Evolutionary conservation across 2,888 invertebrate genomes (phyloP).

Genomic region (Pardosa pseudoannulata): DNA sequence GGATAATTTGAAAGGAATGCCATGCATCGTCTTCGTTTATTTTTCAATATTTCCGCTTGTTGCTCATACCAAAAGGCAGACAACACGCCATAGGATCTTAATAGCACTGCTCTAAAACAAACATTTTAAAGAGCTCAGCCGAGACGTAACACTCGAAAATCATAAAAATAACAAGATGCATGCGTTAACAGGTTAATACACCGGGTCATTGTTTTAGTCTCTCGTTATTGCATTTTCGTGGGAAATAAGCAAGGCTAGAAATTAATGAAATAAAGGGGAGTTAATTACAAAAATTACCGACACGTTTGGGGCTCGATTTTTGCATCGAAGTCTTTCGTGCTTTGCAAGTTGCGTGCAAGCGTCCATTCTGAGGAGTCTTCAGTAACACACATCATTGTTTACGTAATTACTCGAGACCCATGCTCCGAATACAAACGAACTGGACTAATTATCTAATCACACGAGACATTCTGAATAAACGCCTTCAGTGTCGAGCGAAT

Average conservation of each 20-base stretch:
- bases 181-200: not conserved
- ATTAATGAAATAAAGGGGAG: slow-evolving; percentile 32
- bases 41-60: too few species aligned
- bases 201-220: slow-evolving; percentile 32
- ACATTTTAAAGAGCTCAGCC: too few species aligned
- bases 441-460: slow-evolving; percentile 67
- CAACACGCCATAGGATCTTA: too few species aligned
- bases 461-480: slow-evolving; percentile 69
- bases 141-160: not conserved
- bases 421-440: slow-evolving; percentile 65
- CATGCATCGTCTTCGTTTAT: too few species aligned
- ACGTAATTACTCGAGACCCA: slow-evolving; percentile 58
- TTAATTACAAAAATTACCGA: slow-evolving; percentile 56
- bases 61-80: too few species aligned
- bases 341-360: slow-evolving; percentile 4
- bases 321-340: not conserved
- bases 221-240: not conserved
- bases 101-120: too few species aligned
- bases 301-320: slow-evolving; percentile 11
- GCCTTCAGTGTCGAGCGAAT: slow-evolving; percentile 67
- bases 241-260: not conserved
- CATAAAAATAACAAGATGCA: not conserved
- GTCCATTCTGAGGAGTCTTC: slow-evolving; percentile 26
- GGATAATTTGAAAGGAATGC: too few species aligned
- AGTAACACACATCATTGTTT: slow-evolving; percentile 66